Base-by-base conservation (phyloP, 1,140 invertebrate species). In the Himalopsyche phryganea region DNA sequence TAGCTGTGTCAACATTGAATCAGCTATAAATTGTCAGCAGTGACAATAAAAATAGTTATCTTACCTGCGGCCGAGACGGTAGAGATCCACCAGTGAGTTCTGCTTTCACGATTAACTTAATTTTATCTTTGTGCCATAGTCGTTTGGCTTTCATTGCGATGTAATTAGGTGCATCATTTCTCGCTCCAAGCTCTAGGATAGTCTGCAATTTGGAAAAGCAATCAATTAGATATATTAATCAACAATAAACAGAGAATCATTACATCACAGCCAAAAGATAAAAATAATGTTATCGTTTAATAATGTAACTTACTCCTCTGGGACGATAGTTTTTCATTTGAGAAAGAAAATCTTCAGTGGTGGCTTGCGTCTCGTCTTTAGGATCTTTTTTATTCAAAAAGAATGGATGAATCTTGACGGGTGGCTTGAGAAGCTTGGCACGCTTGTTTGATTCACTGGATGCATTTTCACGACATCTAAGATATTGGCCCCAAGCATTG, bases 401-500 rank as follows among this genome's bases (percentile, higher is more conserved):
- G 51, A 68, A 73, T n/a, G 74, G 70, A 70, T 82, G 71, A 54
- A 75, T 28, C 11, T 64, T 51, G 0, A 66, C 63, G 20, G 77
- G 79, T 14, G 73, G 64, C 11, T 76, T 63, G 0, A 78, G 71
- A 14, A 63, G 63, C 60, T 83, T 98, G 1, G 89, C 84, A 53
- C 94, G 78, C 64, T 86, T 88, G 53, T 96, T 88, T 56, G 93
- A 95, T 72, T 98, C 96, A 1, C 79, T 77, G 0, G 94, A 95
- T 0, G 97, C 90, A 2, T 83, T 80, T 23, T 92, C 91, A 55
- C 96, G 78, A 33, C 94, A 94, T 65, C 83, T 82, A 0, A 92
- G 65, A 75, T 98, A 98, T 63, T 96, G 90, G 66, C 89, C 87
- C 76, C 94, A 96, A 1, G 91, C 96, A 71, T 97, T 98, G 7